phyloP scores from a whole-genome alignment of 64 coral and sea anemone species.

The Stichodactyla helianthus region DNA sequence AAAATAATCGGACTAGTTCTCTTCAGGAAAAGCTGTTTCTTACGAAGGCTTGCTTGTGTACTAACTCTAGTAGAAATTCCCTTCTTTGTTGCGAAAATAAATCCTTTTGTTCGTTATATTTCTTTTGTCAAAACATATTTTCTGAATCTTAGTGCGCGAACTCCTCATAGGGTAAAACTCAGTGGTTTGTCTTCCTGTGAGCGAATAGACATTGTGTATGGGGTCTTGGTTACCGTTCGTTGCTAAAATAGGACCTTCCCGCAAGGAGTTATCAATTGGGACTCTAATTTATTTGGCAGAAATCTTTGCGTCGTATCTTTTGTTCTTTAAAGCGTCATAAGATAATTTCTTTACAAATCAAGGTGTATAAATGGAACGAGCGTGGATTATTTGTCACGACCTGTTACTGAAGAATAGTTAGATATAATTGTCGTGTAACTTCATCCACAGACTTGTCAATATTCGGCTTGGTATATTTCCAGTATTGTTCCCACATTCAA shows the following conservation, averaged over 20 bases:
- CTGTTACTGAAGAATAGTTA: neutral
- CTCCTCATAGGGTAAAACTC: neutral
- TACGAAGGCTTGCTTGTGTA: neutral
- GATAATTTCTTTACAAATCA: neutral
- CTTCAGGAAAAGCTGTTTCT: neutral
- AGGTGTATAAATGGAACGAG: neutral
- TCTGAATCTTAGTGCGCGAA: neutral
- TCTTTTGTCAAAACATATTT: constrained; percentile 34
- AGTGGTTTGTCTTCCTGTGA: neutral
- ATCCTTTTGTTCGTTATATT: constrained; percentile 21
- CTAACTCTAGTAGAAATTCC: constrained; percentile 20
- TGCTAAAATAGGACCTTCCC: constrained; percentile 3
- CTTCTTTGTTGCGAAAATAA: constrained; percentile 33
- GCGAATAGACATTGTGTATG: neutral
- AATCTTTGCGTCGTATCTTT: neutral
- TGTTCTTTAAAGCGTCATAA: neutral
- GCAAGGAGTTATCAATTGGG: neutral
- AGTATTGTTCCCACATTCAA: constrained; percentile 41
- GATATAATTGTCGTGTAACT: constrained; percentile 8
- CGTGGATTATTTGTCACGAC: neutral
- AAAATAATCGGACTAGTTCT: neutral
- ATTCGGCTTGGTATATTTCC: constrained; percentile 53
- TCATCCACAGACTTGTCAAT: constrained; percentile 10
- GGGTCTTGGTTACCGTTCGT: constrained; percentile 7
- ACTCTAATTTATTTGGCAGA: neutral